Conservation (phyloP, 2,113 vertebrate genomes). For the Daubentonia madagascariensis region DNA sequence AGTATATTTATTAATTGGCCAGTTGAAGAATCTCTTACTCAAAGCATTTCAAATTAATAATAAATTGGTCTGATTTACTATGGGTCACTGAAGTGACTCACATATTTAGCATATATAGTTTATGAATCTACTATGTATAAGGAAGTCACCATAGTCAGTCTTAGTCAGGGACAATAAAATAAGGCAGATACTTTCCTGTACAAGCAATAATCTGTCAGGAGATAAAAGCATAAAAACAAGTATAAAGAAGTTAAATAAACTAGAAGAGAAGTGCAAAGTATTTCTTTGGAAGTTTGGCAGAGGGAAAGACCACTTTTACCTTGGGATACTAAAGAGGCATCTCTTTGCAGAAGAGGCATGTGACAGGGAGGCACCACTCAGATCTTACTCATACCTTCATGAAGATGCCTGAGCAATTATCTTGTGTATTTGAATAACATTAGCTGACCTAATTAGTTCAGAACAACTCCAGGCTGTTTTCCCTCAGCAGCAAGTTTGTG, state of each 20-base stretch:
- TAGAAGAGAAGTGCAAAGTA: neutral
- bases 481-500: neutral
- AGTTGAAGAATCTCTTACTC: neutral
- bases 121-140: neutral
- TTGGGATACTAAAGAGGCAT: neutral
- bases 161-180: neutral
- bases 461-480: neutral
- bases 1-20: neutral
- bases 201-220: neutral
- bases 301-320: neutral
- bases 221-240: neutral
- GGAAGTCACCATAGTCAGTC: neutral
- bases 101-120: neutral
- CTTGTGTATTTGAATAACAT: neutral
- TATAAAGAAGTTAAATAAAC: neutral
- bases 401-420: neutral
- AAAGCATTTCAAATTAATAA: neutral
- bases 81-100: neutral
- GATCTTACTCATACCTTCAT: neutral
- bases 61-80: neutral
- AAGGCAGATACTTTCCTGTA: neutral
- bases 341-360: neutral
- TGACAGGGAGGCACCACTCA: neutral
- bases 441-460: neutral
- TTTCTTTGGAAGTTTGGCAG: neutral